Conservation (phyloP, 2,888 invertebrate species). For the Drosophila borborema region DNA sequence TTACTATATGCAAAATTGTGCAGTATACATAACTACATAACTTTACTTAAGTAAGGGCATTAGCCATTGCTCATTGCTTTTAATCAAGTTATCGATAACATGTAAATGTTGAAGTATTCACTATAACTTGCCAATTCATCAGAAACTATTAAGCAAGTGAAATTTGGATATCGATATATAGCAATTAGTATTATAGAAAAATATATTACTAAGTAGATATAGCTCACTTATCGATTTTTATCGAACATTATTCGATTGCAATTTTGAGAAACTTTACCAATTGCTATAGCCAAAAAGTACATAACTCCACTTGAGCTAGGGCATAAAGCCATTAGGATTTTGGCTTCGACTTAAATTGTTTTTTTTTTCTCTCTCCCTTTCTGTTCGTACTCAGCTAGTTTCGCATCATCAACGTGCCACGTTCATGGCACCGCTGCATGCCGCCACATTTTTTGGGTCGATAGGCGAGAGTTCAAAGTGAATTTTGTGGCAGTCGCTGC, state of each 20-base stretch:
- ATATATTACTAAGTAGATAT: too few relatives aligned
- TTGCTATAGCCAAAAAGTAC: background rate
- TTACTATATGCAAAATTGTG: too few relatives aligned
- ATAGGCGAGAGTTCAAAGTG: conserved; percentile 18
- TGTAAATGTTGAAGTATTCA: too few relatives aligned
- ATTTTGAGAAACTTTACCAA: too few relatives aligned
- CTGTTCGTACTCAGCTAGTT: background rate
- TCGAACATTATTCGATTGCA: background rate
- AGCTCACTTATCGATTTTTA: background rate
- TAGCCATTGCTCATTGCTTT: too few relatives aligned
- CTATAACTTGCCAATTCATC: too few relatives aligned
- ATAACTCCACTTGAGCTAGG: background rate
- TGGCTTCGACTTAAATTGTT: background rate
- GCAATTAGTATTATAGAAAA: too few relatives aligned
- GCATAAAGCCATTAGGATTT: background rate
- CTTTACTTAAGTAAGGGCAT: background rate
- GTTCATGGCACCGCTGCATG: background rate
- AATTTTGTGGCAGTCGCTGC: conserved; percentile 21
- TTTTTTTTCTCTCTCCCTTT: background rate
- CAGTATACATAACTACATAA: too few relatives aligned
- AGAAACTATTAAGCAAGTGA: too few relatives aligned
- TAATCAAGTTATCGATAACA: background rate
- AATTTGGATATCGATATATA: too few relatives aligned
- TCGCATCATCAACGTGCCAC: background rate
- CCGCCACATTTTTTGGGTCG: conserved; percentile 11